phyloP scores from a whole-genome alignment of 2,888 invertebrate species.

The Dolichomitus sp. region DNA sequence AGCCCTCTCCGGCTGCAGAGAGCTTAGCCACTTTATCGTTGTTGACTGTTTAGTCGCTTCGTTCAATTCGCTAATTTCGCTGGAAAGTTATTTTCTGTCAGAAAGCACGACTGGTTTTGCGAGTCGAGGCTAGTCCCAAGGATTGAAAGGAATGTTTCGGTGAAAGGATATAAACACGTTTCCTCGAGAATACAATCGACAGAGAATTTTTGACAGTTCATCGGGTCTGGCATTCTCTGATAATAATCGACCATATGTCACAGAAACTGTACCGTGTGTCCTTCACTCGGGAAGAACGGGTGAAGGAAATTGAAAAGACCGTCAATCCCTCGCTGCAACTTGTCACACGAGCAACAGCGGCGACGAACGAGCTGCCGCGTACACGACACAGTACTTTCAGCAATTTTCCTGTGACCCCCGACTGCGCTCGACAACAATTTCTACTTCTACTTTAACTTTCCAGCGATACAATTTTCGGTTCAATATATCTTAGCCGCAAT shows the following conservation, averaged over 20 bases:
- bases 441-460: not conserved
- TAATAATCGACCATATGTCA: constrained; percentile 62
- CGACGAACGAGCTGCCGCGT: not conserved
- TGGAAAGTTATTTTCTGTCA: constrained; percentile 59
- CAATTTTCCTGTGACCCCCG: not conserved
- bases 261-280: not conserved
- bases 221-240: constrained; percentile 13
- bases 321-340: constrained; percentile 2
- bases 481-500: constrained; percentile 6
- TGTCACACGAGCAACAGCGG: not conserved
- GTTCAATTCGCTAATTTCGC: constrained; percentile 49
- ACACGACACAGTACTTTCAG: constrained; percentile 1
- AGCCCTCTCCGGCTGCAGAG: not conserved
- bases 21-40: constrained; percentile 4
- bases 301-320: not conserved
- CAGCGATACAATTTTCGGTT: not conserved
- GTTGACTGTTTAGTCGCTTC: constrained; percentile 6
- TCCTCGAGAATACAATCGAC: not conserved
- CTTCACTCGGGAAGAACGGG: not conserved
- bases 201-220: not conserved
- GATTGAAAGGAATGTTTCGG: not conserved
- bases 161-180: not conserved
- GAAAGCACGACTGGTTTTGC: constrained; percentile 48
- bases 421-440: not conserved
- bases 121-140: constrained; percentile 6